Base-by-base conservation (phyloP, 1,140 invertebrate species). In the Xylocopa sonorina region DNA sequence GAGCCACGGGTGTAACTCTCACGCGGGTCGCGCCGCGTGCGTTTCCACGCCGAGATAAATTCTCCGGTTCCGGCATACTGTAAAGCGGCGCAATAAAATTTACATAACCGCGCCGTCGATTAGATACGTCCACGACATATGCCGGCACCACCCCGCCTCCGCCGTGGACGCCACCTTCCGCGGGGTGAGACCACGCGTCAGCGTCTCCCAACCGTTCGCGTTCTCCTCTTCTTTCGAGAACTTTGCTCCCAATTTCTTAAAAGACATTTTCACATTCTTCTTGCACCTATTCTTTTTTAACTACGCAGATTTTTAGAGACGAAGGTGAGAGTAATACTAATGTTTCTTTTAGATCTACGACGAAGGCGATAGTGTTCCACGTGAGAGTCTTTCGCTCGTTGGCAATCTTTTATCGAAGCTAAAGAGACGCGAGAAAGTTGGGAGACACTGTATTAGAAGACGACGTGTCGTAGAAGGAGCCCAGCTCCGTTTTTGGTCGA, bases 51-150 rank as follows among this genome's bases (percentile, higher is more conserved):
- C 63, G 73, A 80, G 76, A 87, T 87, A 87, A 85, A 87, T 85
- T 85, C 80, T 53, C 60, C 63, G 74, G 76, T 83, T 85, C 76
- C 85, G 78, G 81, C 78, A 85, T 78, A 64, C 82, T 79, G 62
- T 80, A 69, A 78, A 82, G 71, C 68, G 82, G 41, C 64, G 50
- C 66, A 76, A 78, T 72, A 73, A 83, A 83, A 87, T 87, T 87
- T 81, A 58, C 85, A 87, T 87, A 87, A 83, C 81, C 76, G 64
- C 76, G 57, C 66, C 60, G 67, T 64, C 80, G 80, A 81, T 81
- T 81, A 80, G 78, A 80, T 75, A 75, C 62, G 78, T 58, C 38
- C 34, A 50, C 48, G 57, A 48, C 68, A 21, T 57, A 34, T 21
- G 24, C 66, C n/a, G n/a, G n/a, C 43, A 16, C 64, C 41, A 34